Conservation (phyloP, 2,113 vertebrate genomes). For the Limanda limanda region DNA sequence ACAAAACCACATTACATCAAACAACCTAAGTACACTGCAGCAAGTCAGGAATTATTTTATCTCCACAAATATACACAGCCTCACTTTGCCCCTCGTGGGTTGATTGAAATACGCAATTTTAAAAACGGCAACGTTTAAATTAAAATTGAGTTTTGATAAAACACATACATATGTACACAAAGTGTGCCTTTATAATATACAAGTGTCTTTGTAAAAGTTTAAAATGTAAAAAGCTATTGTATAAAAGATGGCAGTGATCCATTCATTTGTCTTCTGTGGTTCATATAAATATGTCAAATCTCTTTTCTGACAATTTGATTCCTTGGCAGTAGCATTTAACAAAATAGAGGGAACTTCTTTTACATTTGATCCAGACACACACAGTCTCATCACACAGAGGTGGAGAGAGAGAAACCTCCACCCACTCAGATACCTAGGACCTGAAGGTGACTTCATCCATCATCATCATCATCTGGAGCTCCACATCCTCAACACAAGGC, state of each 20-base stretch:
- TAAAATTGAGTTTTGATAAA: constrained; percentile 73
- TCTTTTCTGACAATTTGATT: constrained; percentile 70
- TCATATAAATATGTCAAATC: constrained; percentile 83
- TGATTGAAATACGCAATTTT: constrained; percentile 79
- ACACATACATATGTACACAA: constrained; percentile 85
- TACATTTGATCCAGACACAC: constrained; percentile 47
- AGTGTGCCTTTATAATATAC: constrained; percentile 83
- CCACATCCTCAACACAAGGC: constrained; percentile 30
- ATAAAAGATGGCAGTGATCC: constrained; percentile 94
- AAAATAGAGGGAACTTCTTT: constrained; percentile 51
- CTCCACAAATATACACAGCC: constrained; percentile 89
- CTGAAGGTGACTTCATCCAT: constrained; percentile 35
- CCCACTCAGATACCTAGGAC: constrained; percentile 38
- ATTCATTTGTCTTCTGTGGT: constrained; percentile 84
- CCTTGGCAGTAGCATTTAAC: constrained; percentile 73
- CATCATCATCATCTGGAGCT: constrained; percentile 22
- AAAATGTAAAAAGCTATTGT: constrained; percentile 90
- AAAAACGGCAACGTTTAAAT: constrained; percentile 81
- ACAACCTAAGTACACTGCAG: constrained; percentile 84
- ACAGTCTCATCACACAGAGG: constrained; percentile 20
- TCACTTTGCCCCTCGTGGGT: constrained; percentile 65
- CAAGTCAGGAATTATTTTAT: constrained; percentile 86
- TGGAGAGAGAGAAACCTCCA: constrained; percentile 12
- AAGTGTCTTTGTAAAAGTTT: constrained; percentile 88
- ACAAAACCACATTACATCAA: constrained; percentile 79